Percentiles rank a stretch among this genome's conserved stretches.
Conservation (phyloP, 2,888 invertebrate genomes). For the Xylota sylvarum region DNA sequence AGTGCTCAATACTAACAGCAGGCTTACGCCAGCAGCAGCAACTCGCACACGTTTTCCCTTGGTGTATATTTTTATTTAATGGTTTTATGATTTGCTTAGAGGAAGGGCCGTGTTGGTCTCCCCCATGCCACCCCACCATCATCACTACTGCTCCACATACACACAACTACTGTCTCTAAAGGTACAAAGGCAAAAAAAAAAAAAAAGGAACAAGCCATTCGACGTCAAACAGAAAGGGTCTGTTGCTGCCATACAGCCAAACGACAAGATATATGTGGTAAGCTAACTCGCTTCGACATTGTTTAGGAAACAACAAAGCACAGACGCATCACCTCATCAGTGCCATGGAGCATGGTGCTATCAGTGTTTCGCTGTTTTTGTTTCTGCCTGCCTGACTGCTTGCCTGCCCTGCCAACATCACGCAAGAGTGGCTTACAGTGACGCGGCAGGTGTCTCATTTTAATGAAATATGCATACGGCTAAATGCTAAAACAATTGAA, state of each 20-base stretch:
- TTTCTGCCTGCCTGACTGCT: neutral
- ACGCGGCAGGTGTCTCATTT: conserved; percentile 83
- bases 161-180: conserved; percentile 14
- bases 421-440: conserved; percentile 14
- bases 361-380: neutral
- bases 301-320: conserved; percentile 11
- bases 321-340: conserved; percentile 24
- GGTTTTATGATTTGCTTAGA: conserved; percentile 68
- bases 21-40: conserved; percentile 24
- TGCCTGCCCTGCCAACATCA: conserved; percentile 1
- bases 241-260: conserved; percentile 29
- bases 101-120: conserved; percentile 4
- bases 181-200: conserved; percentile 22
- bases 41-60: conserved; percentile 26
- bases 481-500: conserved; percentile 85
- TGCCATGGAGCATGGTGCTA: conserved; percentile 6
- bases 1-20: conserved; percentile 40
- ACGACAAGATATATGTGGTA: conserved; percentile 31
- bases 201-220: conserved; percentile 29
- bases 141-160: conserved; percentile 9
- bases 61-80: conserved; percentile 58
- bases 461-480: conserved; percentile 84
- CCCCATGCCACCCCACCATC: neutral
- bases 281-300: conserved; percentile 16
- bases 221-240: conserved; percentile 33